A percentile compares a stretch with the other conserved stretches of the same genome.
These are phyloP conservation scores for Brachionus rotundiformis DNA, from an alignment of 1,140 invertebrate genomes.

Conservation along the genomic window DNA sequence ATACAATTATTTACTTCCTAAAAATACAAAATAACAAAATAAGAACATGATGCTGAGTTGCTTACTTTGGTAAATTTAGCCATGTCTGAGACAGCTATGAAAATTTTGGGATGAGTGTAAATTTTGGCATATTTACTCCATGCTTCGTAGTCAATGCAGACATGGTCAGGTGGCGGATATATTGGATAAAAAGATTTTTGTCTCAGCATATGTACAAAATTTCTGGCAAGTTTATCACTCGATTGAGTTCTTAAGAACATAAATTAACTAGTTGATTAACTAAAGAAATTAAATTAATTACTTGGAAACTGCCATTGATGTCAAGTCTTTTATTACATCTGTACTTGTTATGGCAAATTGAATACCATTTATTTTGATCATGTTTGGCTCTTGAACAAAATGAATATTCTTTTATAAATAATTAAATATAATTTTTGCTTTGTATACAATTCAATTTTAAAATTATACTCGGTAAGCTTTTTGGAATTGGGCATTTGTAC, in stretches of 20 bases:
- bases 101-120: constrained; percentile 42
- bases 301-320: constrained; percentile 42
- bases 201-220: constrained; percentile 45
- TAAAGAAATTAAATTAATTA: not conserved
- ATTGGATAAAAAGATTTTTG: constrained; percentile 50
- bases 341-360: constrained; percentile 35
- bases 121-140: constrained; percentile 45
- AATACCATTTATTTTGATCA: constrained; percentile 50
- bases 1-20: constrained; percentile 39
- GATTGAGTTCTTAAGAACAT: not conserved
- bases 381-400: constrained; percentile 39
- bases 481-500: not conserved
- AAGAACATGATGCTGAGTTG: not conserved
- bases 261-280: not conserved
- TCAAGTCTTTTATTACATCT: constrained; percentile 46
- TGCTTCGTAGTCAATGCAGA: constrained; percentile 32
- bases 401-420: constrained; percentile 35
- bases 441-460: not conserved
- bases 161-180: constrained; percentile 43
- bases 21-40: not conserved
- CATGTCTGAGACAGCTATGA: constrained; percentile 33
- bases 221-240: constrained; percentile 43
- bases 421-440: not conserved
- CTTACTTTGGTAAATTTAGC: constrained; percentile 6
- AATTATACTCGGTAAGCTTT: not conserved